These are phyloP conservation scores for Thunnus albacares DNA, from an alignment of 2,797 vertebrate species.

Conservation along the genomic window DNA sequence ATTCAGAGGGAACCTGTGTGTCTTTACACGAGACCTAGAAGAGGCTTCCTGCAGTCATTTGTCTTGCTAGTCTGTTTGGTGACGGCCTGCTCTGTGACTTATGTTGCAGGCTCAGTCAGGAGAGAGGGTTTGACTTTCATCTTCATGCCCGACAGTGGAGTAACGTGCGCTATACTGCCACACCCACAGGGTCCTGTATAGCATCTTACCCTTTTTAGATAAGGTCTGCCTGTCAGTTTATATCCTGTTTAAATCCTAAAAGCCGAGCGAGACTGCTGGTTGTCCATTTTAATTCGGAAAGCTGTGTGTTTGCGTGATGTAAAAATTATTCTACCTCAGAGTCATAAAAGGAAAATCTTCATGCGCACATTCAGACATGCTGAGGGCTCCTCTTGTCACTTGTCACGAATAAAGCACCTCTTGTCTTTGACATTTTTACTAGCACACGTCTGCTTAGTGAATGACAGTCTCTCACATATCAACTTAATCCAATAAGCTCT, in stretches of 20 bases:
- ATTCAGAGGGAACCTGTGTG: slow-evolving; percentile 31
- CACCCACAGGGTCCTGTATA: slow-evolving; percentile 9
- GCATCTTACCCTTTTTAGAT: slow-evolving; percentile 33
- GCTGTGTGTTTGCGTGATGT: slow-evolving; percentile 5
- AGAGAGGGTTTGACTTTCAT: slow-evolving; percentile 39
- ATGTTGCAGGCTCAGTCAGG: slow-evolving; percentile 22
- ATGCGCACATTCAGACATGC: slow-evolving; percentile 26
- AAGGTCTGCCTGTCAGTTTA: slow-evolving; percentile 33
- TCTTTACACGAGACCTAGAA: slow-evolving; percentile 40
- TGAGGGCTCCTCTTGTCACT: slow-evolving; percentile 45
- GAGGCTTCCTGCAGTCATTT: slow-evolving; percentile 65
- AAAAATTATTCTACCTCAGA: slow-evolving; percentile 17
- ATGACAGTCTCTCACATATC: slow-evolving; percentile 59
- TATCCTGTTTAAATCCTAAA: slow-evolving; percentile 35
- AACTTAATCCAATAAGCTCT: slow-evolving; percentile 56
- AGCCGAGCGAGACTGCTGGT: slow-evolving; percentile 6
- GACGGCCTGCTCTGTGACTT: slow-evolving; percentile 38
- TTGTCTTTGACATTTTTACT: slow-evolving; percentile 63
- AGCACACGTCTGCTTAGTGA: slow-evolving; percentile 40
- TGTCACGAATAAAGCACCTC: slow-evolving; percentile 33
- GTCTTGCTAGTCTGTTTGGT: slow-evolving; percentile 47
- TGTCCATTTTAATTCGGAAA: slow-evolving; percentile 43
- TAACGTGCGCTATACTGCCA: slow-evolving; percentile 21
- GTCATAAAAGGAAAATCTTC: slow-evolving; percentile 1
- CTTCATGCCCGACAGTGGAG: slow-evolving; percentile 25